Evolutionary conservation across 2,113 vertebrate genomes (phyloP), one percentile per base, ranked within the genome.

Genomic region (Mungos mungo): DNA sequence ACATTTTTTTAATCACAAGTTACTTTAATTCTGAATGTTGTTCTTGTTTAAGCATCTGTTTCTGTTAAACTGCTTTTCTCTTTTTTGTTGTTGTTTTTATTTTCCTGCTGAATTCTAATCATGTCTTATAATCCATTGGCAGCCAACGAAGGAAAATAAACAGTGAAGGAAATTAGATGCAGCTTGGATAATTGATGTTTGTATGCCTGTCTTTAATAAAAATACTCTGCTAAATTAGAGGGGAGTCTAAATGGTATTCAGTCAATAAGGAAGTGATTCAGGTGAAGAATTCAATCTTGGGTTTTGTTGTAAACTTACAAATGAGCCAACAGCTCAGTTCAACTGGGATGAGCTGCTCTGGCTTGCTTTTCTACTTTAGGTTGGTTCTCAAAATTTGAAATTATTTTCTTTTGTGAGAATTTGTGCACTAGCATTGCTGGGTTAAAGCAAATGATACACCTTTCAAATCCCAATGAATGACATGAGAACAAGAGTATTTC

Each of bases 71-170:
- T 45, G 31, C 66, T 91, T 91, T 82, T 77, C 66, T 93, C 41
- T 85, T 69, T 95, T 92, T 91, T 71, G 27, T 94, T 96, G 68
- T 86, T 97, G 81, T 93, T 97, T 96, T 97, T 94, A 97, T 98
- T 98, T 98, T 98, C 98, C 98, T 98, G 97, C 81, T 98, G 97
- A 98, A 99, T 98, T 99, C 97, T 98, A 99, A 99, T 98, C 98
- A 98, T 98, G 97, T 83, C 96, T 98, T 98, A 97, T 98, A 98
- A 99, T 99, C 98, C 98, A 98, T 6, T 98, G 98, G 97, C 97
- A 98, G 97, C 83, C 98, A 98, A 98, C 33, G 16, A 76, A 93
- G 96, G 93, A 96, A 96, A 95, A 97, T 77, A 98, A 97, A 95
- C 60, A 87, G 88, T 96, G 95, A 98, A 98, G 97, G 98, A 98